Evolutionary conservation across 2,888 invertebrate genomes (phyloP), one percentile per base, ranked within the genome.

Genomic region (Platycnemis pennipes): DNA sequence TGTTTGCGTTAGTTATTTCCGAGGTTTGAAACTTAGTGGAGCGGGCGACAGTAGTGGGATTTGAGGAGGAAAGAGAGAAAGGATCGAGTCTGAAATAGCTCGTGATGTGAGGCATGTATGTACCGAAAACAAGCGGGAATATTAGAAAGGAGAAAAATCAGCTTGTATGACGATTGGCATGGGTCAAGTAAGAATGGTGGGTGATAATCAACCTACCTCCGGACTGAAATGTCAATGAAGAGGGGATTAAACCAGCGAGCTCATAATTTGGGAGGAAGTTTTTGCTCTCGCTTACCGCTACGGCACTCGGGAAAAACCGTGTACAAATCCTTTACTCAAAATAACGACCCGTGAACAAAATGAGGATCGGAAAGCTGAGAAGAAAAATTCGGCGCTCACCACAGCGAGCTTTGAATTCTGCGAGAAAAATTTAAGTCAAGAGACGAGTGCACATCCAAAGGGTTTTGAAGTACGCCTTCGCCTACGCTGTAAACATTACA

Each of bases 1-100:
- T 37, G 77, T 77, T 77, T 77, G 77, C 77, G 31, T 31, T 37
- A 77, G 77, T 77, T 77, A 77, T 77, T 77, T 77, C 77, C 77
- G 77, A 77, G 77, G 77, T 77, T 77, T 77, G 77, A 77, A 77
- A 37, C 11, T 77, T 37, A 8, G 37, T 16, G 77, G 31, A 77
- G 77, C 77, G 37, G 77, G 37, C 77, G 77, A 77, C 77, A 37
- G 77, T 11, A 37, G 77, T 77, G 77, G 77, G 77, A 77, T 77
- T 77, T 37, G 37, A 77, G 77, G 37, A 37, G 37, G 13, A 37
- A 77, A 77, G 77, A 1, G 31, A 37, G 37, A 37, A 77, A 37
- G 37, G 77, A 77, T 8, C 11, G 77, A 77, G 77, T 37, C 77
- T 31, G 13, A 77, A 37, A 31, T 77, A 37, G 77, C 16, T 1